Base-by-base conservation (phyloP, 2,797 vertebrate species). In the Anisognathus igniventris region DNA sequence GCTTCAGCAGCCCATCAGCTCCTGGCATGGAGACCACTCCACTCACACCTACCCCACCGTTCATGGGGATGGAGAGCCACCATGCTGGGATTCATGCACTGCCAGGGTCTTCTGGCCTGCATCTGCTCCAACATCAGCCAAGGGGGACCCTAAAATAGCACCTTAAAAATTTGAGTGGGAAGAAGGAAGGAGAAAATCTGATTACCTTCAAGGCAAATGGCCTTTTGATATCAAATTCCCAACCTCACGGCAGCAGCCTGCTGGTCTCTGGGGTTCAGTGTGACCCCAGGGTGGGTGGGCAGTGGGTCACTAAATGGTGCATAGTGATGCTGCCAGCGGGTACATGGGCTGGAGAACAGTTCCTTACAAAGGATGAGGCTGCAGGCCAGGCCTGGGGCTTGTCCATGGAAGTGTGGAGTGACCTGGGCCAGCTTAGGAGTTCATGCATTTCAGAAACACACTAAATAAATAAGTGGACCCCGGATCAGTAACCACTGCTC, bases 31-130 rank as follows among this genome's bases (percentile, higher is more conserved):
- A 14, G 30, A 54, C 30, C 23, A 20, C 10, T 7, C 33, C 4
- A 2, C 19, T 83, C 30, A 18, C 25, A 9, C 7, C 24, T 17
- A 39, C 1, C 11, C 33, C 45, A 31, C 5, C 0, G 0, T n/a
- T 37, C 7, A 0, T 23, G 28, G 11, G 37, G 8, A 33, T 30
- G 30, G 22, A 47, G 0, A 1, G 18, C 14, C 60, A 48, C 30
- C 30, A 22, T 12, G 19, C 37, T 39, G 65, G 27, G 15, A 24
- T 13, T 60, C 50, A 9, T 23, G 33, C 30, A 12, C 39, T 77
- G 35, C 10, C 50, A 56, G 16, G 13, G 6, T 33, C 20, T 25
- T 44, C 66, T 2, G 12, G n/a, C 21, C 24, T 64, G 8, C 15
- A 23, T 47, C 24, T 47, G 27, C 8, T 16, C 22, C 53, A 23